Conservation (phyloP, 2,888 invertebrate species). For the Carpatolechia fugitivella region DNA sequence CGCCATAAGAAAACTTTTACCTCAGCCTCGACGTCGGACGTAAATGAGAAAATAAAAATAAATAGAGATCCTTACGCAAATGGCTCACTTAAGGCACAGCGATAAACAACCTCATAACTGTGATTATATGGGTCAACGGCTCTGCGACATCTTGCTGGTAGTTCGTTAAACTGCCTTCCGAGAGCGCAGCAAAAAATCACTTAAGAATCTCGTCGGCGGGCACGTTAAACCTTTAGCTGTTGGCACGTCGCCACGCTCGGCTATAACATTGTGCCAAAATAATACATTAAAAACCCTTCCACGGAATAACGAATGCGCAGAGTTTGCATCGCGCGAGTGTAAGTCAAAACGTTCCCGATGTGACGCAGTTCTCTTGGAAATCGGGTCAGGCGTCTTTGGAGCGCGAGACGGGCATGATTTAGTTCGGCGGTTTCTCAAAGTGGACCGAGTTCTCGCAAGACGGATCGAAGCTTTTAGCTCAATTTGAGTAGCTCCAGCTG, state of each 20-base stretch:
- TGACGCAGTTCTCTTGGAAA: slow-evolving; percentile 48
- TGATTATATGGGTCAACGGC: slow-evolving; percentile 65
- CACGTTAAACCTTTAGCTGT: slow-evolving; percentile 68
- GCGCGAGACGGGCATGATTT: slow-evolving; percentile 53
- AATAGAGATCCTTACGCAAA: slow-evolving; percentile 42
- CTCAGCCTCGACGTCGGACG: slow-evolving; percentile 28
- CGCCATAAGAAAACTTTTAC: slow-evolving; percentile 26
- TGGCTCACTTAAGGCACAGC: slow-evolving; percentile 44
- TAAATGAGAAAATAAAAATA: slow-evolving; percentile 35
- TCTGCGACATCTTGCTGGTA: slow-evolving; percentile 67
- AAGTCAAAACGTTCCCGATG: slow-evolving; percentile 43
- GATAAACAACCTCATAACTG: slow-evolving; percentile 61
- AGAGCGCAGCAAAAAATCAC: slow-evolving; percentile 67
- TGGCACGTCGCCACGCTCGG: slow-evolving; percentile 61
- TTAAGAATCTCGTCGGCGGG: slow-evolving; percentile 62
- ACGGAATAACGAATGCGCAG: slow-evolving; percentile 54
- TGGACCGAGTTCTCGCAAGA: slow-evolving; percentile 65
- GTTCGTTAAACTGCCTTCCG: slow-evolving; percentile 63
- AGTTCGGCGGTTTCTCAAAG: slow-evolving; percentile 63
- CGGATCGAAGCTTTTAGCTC: slow-evolving; percentile 73
- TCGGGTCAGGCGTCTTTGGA: slow-evolving; percentile 58
- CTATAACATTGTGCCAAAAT: slow-evolving; percentile 69
- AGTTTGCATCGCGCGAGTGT: slow-evolving; percentile 48
- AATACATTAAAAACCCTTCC: slow-evolving; percentile 71
- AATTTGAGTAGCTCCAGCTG: slow-evolving; percentile 52